phyloP scores from a whole-genome alignment of 2,888 invertebrate genomes.

The Plusia festucae region DNA sequence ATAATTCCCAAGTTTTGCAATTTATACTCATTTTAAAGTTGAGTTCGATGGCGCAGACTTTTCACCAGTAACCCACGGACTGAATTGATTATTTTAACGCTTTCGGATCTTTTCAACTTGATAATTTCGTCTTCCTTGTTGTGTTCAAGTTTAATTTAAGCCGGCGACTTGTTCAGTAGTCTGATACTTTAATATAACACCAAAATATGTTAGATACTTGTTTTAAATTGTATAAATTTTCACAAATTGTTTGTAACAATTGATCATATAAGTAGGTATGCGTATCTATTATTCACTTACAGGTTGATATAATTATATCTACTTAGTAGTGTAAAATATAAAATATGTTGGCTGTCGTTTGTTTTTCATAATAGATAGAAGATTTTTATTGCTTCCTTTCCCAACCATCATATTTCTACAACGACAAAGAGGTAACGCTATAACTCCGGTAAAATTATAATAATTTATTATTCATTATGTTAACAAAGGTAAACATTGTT shows the following conservation, averaged over 20 bases:
- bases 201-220: conserved; percentile 30
- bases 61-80: conserved; percentile 63
- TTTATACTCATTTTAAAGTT: conserved; percentile 83
- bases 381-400: not conserved
- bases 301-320: not conserved
- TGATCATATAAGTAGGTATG: not conserved
- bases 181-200: conserved; percentile 38
- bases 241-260: not conserved
- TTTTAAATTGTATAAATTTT: not conserved
- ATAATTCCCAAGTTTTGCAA: conserved; percentile 85
- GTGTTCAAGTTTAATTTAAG: conserved; percentile 50
- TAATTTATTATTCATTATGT: conserved; percentile 42
- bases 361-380: conserved; percentile 1
- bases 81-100: conserved; percentile 74
- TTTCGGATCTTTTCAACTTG: conserved; percentile 62
- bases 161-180: conserved; percentile 33
- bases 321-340: not conserved
- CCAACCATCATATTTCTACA: not conserved
- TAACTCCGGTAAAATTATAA: conserved; percentile 23
- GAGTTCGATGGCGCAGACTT: conserved; percentile 77
- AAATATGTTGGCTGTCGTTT: not conserved
- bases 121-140: conserved; percentile 54
- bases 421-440: conserved; percentile 7
- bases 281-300: not conserved
- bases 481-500: conserved; percentile 36